Conservation (phyloP, 2,113 vertebrate genomes). For the Isurus oxyrinchus region DNA sequence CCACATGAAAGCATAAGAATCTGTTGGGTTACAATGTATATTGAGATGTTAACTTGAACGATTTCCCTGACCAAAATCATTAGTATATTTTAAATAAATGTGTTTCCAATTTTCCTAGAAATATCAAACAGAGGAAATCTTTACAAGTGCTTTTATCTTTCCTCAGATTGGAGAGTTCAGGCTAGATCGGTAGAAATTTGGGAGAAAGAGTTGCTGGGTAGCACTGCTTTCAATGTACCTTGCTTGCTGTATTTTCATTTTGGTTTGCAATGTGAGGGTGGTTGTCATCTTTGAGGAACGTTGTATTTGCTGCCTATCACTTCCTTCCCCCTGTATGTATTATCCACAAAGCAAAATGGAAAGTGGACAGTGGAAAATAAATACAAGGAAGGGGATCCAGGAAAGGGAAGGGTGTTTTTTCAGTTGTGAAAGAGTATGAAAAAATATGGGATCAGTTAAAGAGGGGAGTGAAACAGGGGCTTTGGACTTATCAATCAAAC, state of each 20-base stretch:
- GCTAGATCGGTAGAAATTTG: neutral
- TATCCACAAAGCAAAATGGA: neutral
- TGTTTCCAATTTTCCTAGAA: neutral
- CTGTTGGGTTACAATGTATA: neutral
- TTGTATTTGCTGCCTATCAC: too few species aligned
- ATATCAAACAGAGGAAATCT: neutral
- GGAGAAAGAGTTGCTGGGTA: neutral
- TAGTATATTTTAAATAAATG: neutral
- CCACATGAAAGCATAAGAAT: neutral
- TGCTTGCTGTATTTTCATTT: neutral
- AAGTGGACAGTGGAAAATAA: neutral
- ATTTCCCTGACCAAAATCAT: neutral
- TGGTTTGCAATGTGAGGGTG: neutral
- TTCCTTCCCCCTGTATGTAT: neutral
- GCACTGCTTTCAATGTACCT: neutral
- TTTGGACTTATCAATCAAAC: constrained; percentile 50
- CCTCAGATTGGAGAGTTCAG: neutral
- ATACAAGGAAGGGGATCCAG: neutral
- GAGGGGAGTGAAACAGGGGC: constrained; percentile 12
- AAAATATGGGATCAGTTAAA: constrained; percentile 17
- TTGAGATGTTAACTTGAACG: neutral
- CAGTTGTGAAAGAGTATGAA: neutral
- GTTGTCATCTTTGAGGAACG: neutral
- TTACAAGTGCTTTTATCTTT: neutral
- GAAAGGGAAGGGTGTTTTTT: neutral